Percentiles rank a stretch among this genome's conserved stretches.
phyloP scores from a whole-genome alignment of 2,113 vertebrate genomes.

The Eublepharis macularius region DNA sequence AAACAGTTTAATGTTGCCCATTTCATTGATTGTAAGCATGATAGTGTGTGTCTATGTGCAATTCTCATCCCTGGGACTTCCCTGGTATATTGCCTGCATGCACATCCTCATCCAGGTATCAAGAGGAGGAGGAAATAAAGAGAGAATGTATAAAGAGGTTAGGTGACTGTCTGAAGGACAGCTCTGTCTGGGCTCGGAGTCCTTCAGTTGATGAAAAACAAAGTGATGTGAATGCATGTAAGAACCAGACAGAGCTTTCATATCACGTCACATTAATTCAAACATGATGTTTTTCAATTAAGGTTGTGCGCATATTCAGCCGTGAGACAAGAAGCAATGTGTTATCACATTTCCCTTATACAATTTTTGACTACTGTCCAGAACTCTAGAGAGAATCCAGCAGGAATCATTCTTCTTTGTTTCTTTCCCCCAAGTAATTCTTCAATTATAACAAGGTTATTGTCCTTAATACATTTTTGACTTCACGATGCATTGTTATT shows the following conservation, averaged over 20 bases:
- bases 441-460: conserved; percentile 28
- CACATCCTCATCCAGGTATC: no score
- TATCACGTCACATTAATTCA: neutral
- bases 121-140: no score
- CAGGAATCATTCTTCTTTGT: neutral
- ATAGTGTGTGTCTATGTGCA: no score
- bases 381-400: neutral
- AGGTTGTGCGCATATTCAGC: neutral
- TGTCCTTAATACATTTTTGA: conserved; percentile 15
- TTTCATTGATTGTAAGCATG: no score
- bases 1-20: no score
- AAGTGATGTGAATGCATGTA: no score
- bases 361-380: neutral
- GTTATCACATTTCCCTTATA: neutral
- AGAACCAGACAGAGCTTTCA: neutral
- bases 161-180: no score
- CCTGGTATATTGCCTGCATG: no score
- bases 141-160: no score
- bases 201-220: no score
- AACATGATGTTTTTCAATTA: neutral
- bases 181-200: no score
- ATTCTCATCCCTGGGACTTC: no score
- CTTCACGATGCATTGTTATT: conserved; percentile 12
- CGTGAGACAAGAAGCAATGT: neutral
- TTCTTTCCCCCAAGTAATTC: conserved; percentile 20